Percentiles rank a stretch among this genome's conserved stretches.
Conservation (phyloP, 1,140 invertebrate species). For the Halictus rubicundus region DNA sequence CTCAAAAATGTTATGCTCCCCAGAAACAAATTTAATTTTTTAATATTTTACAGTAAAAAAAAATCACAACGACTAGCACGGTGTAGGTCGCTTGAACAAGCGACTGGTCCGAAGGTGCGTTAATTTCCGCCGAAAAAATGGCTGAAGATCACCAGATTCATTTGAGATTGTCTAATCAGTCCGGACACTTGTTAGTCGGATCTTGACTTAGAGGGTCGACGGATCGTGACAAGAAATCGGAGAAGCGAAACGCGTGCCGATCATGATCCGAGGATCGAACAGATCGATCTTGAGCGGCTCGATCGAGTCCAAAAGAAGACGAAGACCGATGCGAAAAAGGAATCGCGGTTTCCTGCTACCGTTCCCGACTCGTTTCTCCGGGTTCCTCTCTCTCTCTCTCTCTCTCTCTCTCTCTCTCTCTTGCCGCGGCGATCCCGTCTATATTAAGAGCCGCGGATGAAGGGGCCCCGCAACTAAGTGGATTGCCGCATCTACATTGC, state of each 20-base stretch:
- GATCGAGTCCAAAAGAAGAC: background rate
- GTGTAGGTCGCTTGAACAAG: too few relatives aligned
- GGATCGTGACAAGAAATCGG: background rate
- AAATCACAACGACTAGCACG: too few relatives aligned
- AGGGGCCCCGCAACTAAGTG: constrained; percentile 21
- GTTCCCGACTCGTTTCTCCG: constrained; percentile 30
- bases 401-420: too few relatives aligned
- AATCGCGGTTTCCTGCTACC: constrained; percentile 38
- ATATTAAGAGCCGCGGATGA: constrained; percentile 39
- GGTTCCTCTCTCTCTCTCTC: constrained; percentile 6
- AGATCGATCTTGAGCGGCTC: background rate
- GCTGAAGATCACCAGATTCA: too few relatives aligned
- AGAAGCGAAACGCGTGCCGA: background rate
- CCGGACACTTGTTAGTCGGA: too few relatives aligned
- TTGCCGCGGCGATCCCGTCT: constrained; percentile 34
- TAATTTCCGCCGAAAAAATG: too few relatives aligned
- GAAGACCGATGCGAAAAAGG: constrained; percentile 17
- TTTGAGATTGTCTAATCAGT: too few relatives aligned
- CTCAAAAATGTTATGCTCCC: too few relatives aligned
- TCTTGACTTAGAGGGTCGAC: too few relatives aligned
- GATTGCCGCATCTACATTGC: constrained; percentile 47
- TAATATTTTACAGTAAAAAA: too few relatives aligned
- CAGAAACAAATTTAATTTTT: too few relatives aligned
- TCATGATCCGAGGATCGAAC: background rate
- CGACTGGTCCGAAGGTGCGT: too few relatives aligned